Conservation (phyloP, 2,888 invertebrate species). For the Papilio elwesi region DNA sequence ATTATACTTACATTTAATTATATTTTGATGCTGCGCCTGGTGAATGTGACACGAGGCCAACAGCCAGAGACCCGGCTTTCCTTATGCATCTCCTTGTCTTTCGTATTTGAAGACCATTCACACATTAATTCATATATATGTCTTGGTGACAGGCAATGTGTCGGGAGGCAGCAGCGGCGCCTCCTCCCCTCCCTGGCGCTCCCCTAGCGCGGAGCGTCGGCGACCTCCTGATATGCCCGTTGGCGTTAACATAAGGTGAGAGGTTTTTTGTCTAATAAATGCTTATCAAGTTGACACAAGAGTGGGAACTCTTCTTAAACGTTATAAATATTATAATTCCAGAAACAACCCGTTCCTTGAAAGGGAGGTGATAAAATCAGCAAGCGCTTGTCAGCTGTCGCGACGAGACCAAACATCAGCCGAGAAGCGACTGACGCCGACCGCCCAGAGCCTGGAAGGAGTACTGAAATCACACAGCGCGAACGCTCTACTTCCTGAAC, state of each 20-base stretch:
- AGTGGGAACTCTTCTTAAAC: too few relatives aligned
- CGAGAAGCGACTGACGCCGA: slow-evolving; percentile 63
- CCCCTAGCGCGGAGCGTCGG: slow-evolving; percentile 85
- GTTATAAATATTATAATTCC: slow-evolving; percentile 32
- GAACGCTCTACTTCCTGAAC: slow-evolving; percentile 72
- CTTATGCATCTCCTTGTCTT: not conserved
- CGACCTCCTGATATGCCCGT: slow-evolving; percentile 81
- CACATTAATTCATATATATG: not conserved
- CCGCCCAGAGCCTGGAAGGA: slow-evolving; percentile 60
- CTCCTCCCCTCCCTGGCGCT: slow-evolving; percentile 87
- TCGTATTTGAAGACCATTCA: too few relatives aligned
- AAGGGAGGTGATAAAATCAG: slow-evolving; percentile 87
- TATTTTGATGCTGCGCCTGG: too few relatives aligned
- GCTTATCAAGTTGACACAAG: not conserved
- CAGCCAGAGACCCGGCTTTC: too few relatives aligned
- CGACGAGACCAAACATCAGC: slow-evolving; percentile 67
- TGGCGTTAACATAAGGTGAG: slow-evolving; percentile 77
- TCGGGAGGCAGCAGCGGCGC: slow-evolving; percentile 85
- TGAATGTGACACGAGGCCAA: too few relatives aligned
- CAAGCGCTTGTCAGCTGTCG: slow-evolving; percentile 83
- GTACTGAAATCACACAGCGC: slow-evolving; percentile 78
- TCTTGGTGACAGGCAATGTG: slow-evolving; percentile 61
- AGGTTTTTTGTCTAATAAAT: not conserved
- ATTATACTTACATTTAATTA: too few relatives aligned
- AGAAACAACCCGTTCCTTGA: slow-evolving; percentile 83